Evolutionary conservation across 1,140 invertebrate genomes (phyloP).

Genomic region (Drosophila erecta): DNA sequence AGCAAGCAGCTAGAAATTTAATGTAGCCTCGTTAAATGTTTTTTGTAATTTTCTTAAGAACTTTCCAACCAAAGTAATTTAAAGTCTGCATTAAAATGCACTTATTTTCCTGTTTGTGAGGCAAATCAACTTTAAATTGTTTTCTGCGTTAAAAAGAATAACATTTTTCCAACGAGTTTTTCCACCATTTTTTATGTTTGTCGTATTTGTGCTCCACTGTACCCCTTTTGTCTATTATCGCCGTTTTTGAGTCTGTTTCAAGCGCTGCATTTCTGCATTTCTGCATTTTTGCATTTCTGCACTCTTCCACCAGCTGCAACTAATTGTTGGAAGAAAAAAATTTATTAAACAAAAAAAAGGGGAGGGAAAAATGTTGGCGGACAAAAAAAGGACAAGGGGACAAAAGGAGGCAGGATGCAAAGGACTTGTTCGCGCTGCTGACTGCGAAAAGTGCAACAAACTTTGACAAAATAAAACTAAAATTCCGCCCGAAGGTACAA

Average conservation of each 20-base stretch:
- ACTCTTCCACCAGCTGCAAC: constrained; percentile 48
- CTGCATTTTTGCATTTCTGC: constrained; percentile 32
- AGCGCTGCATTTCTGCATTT: constrained; percentile 30
- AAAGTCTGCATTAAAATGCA: no score
- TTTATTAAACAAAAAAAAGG: constrained; percentile 1
- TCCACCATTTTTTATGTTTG: not conserved
- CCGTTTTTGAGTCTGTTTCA: constrained; percentile 4
- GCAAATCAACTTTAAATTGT: no score
- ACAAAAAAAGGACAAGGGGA: not conserved
- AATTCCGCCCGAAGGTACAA: constrained; percentile 41
- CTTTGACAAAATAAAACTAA: constrained; percentile 69
- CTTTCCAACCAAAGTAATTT: no score
- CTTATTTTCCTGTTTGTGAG: no score
- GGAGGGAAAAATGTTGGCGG: not conserved
- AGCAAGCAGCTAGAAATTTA: no score
- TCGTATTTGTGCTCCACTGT: not conserved
- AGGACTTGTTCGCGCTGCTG: constrained; percentile 41
- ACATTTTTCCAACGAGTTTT: not conserved
- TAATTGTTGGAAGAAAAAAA: constrained; percentile 59
- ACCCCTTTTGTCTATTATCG: constrained; percentile 51
- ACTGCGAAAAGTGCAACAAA: constrained; percentile 78
- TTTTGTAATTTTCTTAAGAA: no score
- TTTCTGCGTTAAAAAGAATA: no score
- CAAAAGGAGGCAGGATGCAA: constrained; percentile 40
- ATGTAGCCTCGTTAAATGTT: no score